phyloP scores from a whole-genome alignment of 2,888 invertebrate species.

The Trypoxylon attenuatum region DNA sequence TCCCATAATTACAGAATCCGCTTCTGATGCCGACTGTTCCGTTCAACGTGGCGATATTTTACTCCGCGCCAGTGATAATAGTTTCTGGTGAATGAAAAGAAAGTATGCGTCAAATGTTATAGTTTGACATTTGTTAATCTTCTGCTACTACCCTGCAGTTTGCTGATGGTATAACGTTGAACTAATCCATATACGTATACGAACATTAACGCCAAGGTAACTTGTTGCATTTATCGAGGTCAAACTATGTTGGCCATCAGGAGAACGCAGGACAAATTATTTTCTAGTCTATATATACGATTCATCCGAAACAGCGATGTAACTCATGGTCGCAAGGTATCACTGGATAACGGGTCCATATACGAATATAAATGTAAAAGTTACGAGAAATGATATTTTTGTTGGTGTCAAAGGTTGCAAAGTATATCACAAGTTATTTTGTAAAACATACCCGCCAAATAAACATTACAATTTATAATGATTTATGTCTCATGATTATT shows the following conservation, averaged over 20 bases:
- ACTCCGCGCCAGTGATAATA: no score
- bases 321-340: slow-evolving; percentile 34
- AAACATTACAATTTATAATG: slow-evolving; percentile 63
- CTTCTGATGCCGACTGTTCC: slow-evolving; percentile 9
- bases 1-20: slow-evolving; percentile 12
- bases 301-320: slow-evolving; percentile 30
- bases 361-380: slow-evolving; percentile 33
- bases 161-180: slow-evolving; percentile 28
- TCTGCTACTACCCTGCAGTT: slow-evolving; percentile 21
- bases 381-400: slow-evolving; percentile 62
- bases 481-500: slow-evolving; percentile 15
- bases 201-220: slow-evolving; percentile 4
- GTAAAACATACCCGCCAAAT: slow-evolving; percentile 66
- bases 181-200: slow-evolving; percentile 16
- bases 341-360: slow-evolving; percentile 55
- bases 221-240: slow-evolving; percentile 17
- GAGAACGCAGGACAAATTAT: slow-evolving; percentile 13
- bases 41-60: slow-evolving; percentile 10
- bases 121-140: slow-evolving; percentile 29
- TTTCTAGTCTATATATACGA: slow-evolving; percentile 27
- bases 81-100: slow-evolving; percentile 12
- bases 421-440: slow-evolving; percentile 68
- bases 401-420: slow-evolving; percentile 63
- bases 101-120: slow-evolving; percentile 39
- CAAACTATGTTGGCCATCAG: slow-evolving; percentile 29